A percentile compares a stretch with the other conserved stretches of the same genome.
These are phyloP conservation scores for Agonopterix heracliana DNA, from an alignment of 2,888 invertebrate species.

Conservation along the genomic window DNA sequence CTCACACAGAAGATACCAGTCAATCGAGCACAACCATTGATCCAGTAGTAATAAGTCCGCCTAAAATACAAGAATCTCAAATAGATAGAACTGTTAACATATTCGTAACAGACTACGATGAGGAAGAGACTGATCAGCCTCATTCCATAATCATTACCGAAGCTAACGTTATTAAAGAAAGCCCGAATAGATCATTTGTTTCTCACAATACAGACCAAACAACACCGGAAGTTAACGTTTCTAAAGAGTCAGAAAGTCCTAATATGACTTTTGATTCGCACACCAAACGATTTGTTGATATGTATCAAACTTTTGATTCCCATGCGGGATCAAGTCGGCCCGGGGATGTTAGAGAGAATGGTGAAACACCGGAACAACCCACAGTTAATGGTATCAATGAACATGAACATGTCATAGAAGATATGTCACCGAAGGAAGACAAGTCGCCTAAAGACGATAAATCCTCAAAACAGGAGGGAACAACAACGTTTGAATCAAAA, in stretches of 20 bases:
- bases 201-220: neutral
- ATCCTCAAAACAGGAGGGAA: neutral
- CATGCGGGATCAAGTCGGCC: conserved; percentile 17
- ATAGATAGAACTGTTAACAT: conserved; percentile 8
- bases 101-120: conserved; percentile 51
- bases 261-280: conserved; percentile 41
- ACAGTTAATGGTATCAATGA: conserved; percentile 4
- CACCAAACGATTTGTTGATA: conserved; percentile 20
- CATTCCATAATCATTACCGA: conserved; percentile 67
- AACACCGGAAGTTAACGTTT: neutral
- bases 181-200: neutral
- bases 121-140: conserved; percentile 64
- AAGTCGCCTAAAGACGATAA: neutral
- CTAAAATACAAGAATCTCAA: conserved; percentile 53
- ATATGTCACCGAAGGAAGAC: neutral
- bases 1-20: conserved; percentile 27
- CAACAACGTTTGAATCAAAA: too few relatives aligned
- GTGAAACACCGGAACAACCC: too few relatives aligned
- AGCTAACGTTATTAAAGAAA: conserved; percentile 23
- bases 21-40: conserved; percentile 20
- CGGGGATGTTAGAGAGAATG: too few relatives aligned
- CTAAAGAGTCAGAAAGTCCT: conserved; percentile 26
- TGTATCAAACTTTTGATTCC: conserved; percentile 40
- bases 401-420: neutral
- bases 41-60: conserved; percentile 38